These are phyloP conservation scores for Nasonia longicornis DNA, from an alignment of 1,140 invertebrate genomes.

Conservation along the genomic window DNA sequence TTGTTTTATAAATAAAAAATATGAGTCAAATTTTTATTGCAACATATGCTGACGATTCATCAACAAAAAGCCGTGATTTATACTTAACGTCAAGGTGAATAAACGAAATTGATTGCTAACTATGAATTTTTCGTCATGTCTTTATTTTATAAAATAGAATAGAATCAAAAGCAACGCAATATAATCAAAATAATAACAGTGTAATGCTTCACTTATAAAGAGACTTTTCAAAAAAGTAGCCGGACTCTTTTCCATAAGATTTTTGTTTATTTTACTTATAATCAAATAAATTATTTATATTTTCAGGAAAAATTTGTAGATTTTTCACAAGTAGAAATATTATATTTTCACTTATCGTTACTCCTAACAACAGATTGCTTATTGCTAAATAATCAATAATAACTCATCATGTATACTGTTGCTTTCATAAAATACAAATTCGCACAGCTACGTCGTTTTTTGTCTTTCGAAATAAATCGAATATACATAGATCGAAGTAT, in stretches of 20 bases:
- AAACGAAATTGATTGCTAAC: slow-evolving; percentile 20
- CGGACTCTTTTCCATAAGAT: slow-evolving; percentile 10
- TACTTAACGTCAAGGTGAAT: neutral
- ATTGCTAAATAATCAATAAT: slow-evolving; percentile 42
- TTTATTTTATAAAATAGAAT: slow-evolving; percentile 40
- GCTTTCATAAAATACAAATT: slow-evolving; percentile 36
- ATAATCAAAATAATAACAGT: slow-evolving; percentile 36
- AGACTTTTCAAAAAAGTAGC: neutral
- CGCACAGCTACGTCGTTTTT: slow-evolving; percentile 5
- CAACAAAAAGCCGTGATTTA: neutral
- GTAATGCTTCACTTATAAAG: neutral
- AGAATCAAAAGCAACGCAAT: slow-evolving; percentile 38
- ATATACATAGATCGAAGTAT: slow-evolving; percentile 5
- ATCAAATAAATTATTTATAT: slow-evolving; percentile 33
- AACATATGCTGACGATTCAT: neutral
- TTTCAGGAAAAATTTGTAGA: slow-evolving; percentile 18
- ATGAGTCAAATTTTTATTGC: neutral
- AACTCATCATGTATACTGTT: slow-evolving; percentile 34
- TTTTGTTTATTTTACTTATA: slow-evolving; percentile 25
- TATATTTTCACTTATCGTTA: slow-evolving; percentile 50
- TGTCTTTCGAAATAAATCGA: slow-evolving; percentile 10
- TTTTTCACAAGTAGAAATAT: slow-evolving; percentile 53
- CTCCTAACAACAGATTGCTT: slow-evolving; percentile 54
- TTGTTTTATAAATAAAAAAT: neutral
- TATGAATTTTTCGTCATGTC: slow-evolving; percentile 10